Evolutionary conservation across 1,140 invertebrate species (phyloP).

Genomic region (Argopecten irradians): DNA sequence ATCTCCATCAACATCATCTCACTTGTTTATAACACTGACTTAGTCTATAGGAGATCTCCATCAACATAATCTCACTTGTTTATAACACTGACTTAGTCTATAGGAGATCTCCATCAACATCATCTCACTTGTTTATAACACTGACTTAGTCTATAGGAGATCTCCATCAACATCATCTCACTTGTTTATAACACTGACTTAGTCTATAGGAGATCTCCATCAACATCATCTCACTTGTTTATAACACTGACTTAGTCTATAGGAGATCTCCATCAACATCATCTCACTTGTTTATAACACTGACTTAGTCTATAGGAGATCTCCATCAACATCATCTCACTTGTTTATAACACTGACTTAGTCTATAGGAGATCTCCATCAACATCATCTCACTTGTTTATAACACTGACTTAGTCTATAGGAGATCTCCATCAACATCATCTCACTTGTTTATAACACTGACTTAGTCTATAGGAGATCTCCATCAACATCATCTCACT

Average conservation of each 20-base stretch:
- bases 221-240: not conserved
- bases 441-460: not conserved
- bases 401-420: not conserved
- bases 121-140: not conserved
- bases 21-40: not conserved
- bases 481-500: not conserved
- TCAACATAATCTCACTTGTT: not conserved
- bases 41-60: not conserved
- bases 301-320: not conserved
- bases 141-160: not conserved
- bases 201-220: not conserved
- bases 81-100: not conserved
- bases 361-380: not conserved
- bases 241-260: not conserved
- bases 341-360: not conserved
- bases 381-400: not conserved
- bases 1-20: not conserved
- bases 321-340: not conserved
- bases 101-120: not conserved
- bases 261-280: not conserved
- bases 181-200: too few species aligned
- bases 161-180: not conserved
- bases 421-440: not conserved
- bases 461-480: not conserved
- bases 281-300: too few species aligned